phyloP scores from a whole-genome alignment of 2,797 vertebrate species.

The Pitangus sulphuratus region DNA sequence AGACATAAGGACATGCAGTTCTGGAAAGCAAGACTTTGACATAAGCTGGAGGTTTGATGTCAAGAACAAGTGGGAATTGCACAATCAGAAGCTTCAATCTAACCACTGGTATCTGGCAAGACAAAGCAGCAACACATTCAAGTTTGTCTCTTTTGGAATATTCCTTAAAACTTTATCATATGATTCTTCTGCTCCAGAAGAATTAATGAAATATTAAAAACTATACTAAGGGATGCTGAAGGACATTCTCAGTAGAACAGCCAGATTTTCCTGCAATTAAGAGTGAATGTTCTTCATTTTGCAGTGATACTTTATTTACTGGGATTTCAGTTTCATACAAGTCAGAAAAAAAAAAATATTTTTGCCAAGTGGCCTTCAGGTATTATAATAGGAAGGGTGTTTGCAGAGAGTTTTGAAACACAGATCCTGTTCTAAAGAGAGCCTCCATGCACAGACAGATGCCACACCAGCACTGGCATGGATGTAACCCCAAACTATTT shows the following conservation, averaged over 20 bases:
- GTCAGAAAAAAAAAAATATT: background rate
- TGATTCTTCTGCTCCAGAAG: slow-evolving; percentile 26
- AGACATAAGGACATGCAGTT: background rate
- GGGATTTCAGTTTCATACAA: background rate
- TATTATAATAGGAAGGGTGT: background rate
- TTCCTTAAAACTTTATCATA: slow-evolving; percentile 32
- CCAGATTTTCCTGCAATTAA: background rate
- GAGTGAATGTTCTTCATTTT: background rate
- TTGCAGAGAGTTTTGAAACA: background rate
- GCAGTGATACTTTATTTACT: background rate
- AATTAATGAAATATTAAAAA: background rate
- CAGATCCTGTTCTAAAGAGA: background rate
- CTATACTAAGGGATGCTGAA: background rate
- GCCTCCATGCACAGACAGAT: background rate
- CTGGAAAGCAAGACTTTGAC: background rate
- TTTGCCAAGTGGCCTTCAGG: background rate
- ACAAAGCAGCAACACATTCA: slow-evolving; percentile 42
- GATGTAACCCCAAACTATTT: background rate
- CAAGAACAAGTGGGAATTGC: slow-evolving; percentile 26
- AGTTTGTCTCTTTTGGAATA: background rate
- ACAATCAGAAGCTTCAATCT: background rate
- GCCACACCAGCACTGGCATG: background rate
- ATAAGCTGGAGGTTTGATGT: background rate
- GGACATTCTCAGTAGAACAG: background rate
- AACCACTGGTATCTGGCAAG: slow-evolving; percentile 15